Conservation (phyloP, 2,113 vertebrate species). For the Notiomystis cincta region DNA sequence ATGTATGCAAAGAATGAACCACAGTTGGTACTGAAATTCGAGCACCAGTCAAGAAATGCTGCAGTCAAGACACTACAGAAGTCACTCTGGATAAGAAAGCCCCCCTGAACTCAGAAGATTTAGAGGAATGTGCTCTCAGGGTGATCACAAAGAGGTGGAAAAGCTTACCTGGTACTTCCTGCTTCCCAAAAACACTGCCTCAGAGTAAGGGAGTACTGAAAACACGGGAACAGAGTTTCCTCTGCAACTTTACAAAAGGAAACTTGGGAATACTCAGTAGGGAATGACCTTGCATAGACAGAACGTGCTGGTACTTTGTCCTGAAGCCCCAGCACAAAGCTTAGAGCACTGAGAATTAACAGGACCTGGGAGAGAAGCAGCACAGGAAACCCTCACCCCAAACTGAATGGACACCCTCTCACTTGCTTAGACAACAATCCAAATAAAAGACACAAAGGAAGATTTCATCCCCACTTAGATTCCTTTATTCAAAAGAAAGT, state of each 20-base stretch:
- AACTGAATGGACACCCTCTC: neutral
- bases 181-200: neutral
- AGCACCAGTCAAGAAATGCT: neutral
- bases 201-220: neutral
- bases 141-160: neutral
- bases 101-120: neutral
- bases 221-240: neutral
- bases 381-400: neutral
- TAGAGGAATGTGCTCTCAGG: neutral
- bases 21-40: neutral
- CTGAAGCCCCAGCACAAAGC: neutral
- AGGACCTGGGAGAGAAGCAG: accelerated
- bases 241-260: neutral
- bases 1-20: neutral
- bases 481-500: neutral
- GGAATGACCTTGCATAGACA: accelerated
- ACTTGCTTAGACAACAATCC: neutral
- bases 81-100: neutral
- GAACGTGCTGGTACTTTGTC: neutral
- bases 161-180: neutral
- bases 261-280: accelerated
- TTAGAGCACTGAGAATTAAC: neutral
- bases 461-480: neutral
- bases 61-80: neutral
- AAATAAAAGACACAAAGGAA: neutral